Base-by-base conservation (phyloP, 2,113 vertebrate genomes). In the Ceratotherium simum region DNA sequence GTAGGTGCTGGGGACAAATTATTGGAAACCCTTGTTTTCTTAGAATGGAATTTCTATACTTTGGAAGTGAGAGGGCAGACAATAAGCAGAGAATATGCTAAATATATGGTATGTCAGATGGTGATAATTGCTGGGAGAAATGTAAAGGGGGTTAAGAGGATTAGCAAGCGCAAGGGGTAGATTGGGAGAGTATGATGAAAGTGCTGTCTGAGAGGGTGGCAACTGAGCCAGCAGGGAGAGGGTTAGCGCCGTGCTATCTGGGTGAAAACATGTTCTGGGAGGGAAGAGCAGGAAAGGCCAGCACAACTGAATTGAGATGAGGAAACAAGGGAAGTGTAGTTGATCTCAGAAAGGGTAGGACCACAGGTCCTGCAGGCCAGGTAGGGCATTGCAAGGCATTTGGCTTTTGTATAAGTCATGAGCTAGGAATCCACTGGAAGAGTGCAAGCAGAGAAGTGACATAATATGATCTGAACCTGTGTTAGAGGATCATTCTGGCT, bases 171-270 rank as follows among this genome's bases (percentile, higher is more conserved):
- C 4, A 25, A 81, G 29, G 48, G 27, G 25, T 29, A 11, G 20
- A 11, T 13, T 3, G 62, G 13, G 39, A 72, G 13, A 29, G 2
- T 5, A 18, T 0, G 3, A 16, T 0, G 0, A 9, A n/a, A 58
- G 16, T 0, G 5, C 25, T 33, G 2, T 23, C 12, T 76, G 33
- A 85, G 60, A 33, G 82, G 39, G 33, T 33, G 25, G 17, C 0
- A 29, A 29, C 0, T 2, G 4, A 60, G 18, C 20, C 82, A 23
- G 9, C 3, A 25, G 46, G 42, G 11, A 56, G 20, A 21, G 25
- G 23, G 2, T 39, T 21, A 17, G 17, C 5, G 16, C 5, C 1
- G 0, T 58, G 27, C 29, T 21, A 1, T 60, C 31, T 33, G 36
- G 6, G 8, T 21, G 20, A 4, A 20, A 23, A 0, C 4, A 2